Base-by-base conservation (phyloP, 2,888 invertebrate genomes). In the Carterocephalus palaemon region DNA sequence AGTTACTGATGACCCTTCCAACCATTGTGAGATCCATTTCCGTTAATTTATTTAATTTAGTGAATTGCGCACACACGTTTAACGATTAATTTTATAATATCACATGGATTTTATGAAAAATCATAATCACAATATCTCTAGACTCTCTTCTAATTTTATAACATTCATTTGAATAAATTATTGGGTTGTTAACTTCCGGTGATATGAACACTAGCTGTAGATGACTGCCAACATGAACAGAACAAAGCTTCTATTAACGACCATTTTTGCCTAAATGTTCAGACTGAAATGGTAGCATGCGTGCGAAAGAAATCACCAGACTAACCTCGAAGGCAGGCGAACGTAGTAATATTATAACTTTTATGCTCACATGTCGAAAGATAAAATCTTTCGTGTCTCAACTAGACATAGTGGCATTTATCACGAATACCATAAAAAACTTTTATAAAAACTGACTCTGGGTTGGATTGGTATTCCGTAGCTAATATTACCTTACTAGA, bases 21-120 rank as follows among this genome's bases (percentile, higher is more conserved):
- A 85, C 67, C 43, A 83, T 61, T 9, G 75, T 68, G 33, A 84
- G 57, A 74, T 84, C 84, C 84, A 84, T 84, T 26, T n/a, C n/a
- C n/a, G n/a, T n/a, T n/a, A n/a, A n/a, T 26, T 59, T 59, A 15
- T 24, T 5, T 46, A 9, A 23, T 31, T 19, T 28, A 12, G 12
- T 40, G 46, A 26, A 10, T n/a, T n/a, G 4, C 16, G 15, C 12
- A 10, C 15, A n/a, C n/a, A n/a, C n/a, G n/a, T n/a, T n/a, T n/a
- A n/a, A n/a, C n/a, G n/a, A n/a, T n/a, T n/a, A n/a, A n/a, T n/a
- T n/a, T n/a, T n/a, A n/a, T n/a, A n/a, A n/a, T n/a, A n/a, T n/a
- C n/a, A n/a, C n/a, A n/a, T n/a, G n/a, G n/a, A n/a, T n/a, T n/a
- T n/a, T n/a, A n/a, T n/a, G n/a, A n/a, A n/a, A n/a, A n/a, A n/a